Base-by-base conservation (phyloP, 2,888 invertebrate species). In the Encarsia formosa region DNA sequence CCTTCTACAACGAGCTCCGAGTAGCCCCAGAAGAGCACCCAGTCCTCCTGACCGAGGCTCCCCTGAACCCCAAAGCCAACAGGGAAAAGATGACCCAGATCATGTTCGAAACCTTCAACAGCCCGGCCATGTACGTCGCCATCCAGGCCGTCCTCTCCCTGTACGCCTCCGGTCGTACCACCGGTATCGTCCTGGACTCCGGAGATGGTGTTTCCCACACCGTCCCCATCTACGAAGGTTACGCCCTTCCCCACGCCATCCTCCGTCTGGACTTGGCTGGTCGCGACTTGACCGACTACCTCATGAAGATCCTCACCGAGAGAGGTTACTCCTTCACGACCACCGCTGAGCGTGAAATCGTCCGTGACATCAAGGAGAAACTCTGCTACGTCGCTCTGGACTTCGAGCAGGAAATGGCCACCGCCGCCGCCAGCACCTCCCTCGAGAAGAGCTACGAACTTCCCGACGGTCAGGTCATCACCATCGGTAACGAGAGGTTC, bases 261-360 rank as follows among this genome's bases (percentile, higher is more conserved):
- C 87, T 93, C 75, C 91, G 94, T 86, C 80, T 94, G 81, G 93
- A 94, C 80, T 86, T 94, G 84, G 94, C 94, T 72, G 94, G 94
- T 73, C 90, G 94, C 72, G 94, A 94, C 80, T 84, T 94, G 78
- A 94, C 94, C 78, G 93, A 94, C 81, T 94, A 94, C 83, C 83
- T 94, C 79, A 93, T 93, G 93, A 93, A 93, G 84, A 93, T 94
- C 84, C 84, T 94, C 74, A 91, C 91, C 75, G 92, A 93, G 82
- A 86, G 92, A 77, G 92, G 92, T 69, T 92, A 92, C 82, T 89
- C 89, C 61, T 92, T 93, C 86, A 91, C 91, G 76, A 93, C 93
- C 81, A 92, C 91, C 71, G 93, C 93, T 78, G 94, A 94, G 90
- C 80, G 91, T 68, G 93, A 93, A 83, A 93, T 93, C 74, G 93